Conservation (phyloP, 53 echinoderm and acorn worm genomes). For the Mesocentrotus franciscanus region DNA sequence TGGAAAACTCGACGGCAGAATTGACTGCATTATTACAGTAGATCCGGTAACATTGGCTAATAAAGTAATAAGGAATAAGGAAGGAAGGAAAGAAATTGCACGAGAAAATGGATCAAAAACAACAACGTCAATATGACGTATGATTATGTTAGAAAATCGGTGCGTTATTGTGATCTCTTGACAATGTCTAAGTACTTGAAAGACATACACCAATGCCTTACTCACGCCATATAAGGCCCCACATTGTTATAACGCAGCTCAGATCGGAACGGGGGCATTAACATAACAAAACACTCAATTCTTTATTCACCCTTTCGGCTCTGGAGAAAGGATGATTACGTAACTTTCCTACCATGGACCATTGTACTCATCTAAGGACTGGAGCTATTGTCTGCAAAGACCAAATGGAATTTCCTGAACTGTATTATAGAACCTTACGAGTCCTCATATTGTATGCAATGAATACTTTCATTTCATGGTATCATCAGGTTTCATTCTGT, state of each 20-base stretch:
- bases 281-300: slow-evolving; percentile 3
- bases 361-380: not conserved
- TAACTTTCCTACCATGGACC: not conserved
- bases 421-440: not conserved
- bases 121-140: not conserved
- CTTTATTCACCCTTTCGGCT: not conserved
- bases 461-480: not conserved
- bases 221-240: not conserved
- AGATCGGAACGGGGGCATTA: not conserved
- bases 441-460: not conserved
- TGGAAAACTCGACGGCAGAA: no score
- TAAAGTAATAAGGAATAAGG: no score
- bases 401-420: slow-evolving; percentile 29
- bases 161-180: not conserved
- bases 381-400: not conserved
- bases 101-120: not conserved
- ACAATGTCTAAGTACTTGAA: not conserved
- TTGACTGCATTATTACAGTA: no score
- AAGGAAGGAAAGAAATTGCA: not conserved
- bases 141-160: not conserved
- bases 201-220: not conserved
- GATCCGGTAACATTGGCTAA: no score
- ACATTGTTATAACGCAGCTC: not conserved
- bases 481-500: not conserved
- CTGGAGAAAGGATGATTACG: slow-evolving; percentile 12